These are phyloP conservation scores for Kryptopterus vitreolus DNA, from an alignment of 2,797 vertebrate genomes.

Conservation along the genomic window DNA sequence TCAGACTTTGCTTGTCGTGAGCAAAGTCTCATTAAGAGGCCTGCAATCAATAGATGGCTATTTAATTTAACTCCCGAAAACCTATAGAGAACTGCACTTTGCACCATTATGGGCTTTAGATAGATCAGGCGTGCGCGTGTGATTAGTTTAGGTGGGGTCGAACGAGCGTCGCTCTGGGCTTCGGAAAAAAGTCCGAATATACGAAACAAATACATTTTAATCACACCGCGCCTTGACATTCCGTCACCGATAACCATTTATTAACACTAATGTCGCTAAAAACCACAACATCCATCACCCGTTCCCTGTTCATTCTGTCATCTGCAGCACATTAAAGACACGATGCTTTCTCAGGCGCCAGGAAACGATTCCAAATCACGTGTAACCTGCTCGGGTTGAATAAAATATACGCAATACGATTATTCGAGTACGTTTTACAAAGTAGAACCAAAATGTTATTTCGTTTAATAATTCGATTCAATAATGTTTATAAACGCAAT, in stretches of 20 bases:
- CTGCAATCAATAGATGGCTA: slow-evolving; percentile 68
- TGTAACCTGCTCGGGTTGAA: too few relatives aligned
- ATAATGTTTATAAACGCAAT: too few relatives aligned
- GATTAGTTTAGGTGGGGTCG: neutral
- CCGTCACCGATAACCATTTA: neutral
- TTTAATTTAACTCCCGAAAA: slow-evolving; percentile 69
- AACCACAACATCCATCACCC: neutral
- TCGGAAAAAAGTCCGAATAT: too few relatives aligned
- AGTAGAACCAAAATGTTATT: too few relatives aligned
- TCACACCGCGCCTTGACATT: too few relatives aligned
- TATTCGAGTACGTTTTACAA: too few relatives aligned
- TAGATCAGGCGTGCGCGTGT: slow-evolving; percentile 26
- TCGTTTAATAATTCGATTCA: too few relatives aligned
- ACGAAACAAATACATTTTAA: too few relatives aligned
- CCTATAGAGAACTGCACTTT: slow-evolving; percentile 37
- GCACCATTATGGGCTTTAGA: slow-evolving; percentile 55
- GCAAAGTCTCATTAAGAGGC: slow-evolving; percentile 63
- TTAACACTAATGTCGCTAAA: neutral
- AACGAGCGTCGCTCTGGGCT: neutral
- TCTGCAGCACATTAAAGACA: neutral
- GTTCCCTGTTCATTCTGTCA: neutral
- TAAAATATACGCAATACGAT: too few relatives aligned
- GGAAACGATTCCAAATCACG: too few relatives aligned
- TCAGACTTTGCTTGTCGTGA: slow-evolving; percentile 57
- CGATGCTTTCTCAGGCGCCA: too few relatives aligned